Percentiles rank a stretch among this genome's conserved stretches.
Evolutionary conservation across 2,113 vertebrate genomes (phyloP).

Genomic region (Plectropomus leopardus): DNA sequence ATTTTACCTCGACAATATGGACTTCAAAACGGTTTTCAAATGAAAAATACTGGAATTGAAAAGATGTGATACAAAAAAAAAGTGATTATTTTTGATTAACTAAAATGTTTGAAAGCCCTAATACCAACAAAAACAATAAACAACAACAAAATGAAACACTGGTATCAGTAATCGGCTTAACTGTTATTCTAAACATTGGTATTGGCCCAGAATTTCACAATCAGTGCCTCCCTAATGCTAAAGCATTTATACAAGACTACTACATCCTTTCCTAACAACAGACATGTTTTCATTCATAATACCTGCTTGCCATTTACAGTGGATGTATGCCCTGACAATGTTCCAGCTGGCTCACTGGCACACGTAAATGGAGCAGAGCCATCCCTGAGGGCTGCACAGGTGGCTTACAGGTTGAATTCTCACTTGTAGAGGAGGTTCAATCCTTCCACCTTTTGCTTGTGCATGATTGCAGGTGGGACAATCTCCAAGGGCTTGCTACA

Average conservation of each 20-base stretch:
- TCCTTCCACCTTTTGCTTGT: not conserved
- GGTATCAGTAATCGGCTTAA: too few relatives aligned
- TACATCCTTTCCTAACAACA: constrained; percentile 4
- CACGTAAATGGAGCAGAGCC: constrained; percentile 34
- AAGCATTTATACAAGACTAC: not conserved
- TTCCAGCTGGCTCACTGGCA: constrained; percentile 25
- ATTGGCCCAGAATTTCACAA: too few relatives aligned
- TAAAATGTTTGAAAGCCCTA: too few relatives aligned
- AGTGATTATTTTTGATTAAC: too few relatives aligned
- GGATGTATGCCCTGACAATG: constrained; percentile 20
- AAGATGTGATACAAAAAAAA: too few relatives aligned
- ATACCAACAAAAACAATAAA: too few relatives aligned
- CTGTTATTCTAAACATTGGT: too few relatives aligned
- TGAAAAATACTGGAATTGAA: too few relatives aligned
- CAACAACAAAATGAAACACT: too few relatives aligned
- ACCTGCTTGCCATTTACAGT: constrained; percentile 15
- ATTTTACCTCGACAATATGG: too few relatives aligned
- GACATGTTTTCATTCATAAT: constrained; percentile 4
- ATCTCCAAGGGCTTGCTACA: not conserved
- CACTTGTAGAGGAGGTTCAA: not conserved
- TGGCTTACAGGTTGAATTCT: constrained; percentile 42
- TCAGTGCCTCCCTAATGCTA: too few relatives aligned
- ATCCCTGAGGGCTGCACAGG: constrained; percentile 36
- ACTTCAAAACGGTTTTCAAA: too few relatives aligned
- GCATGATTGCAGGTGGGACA: not conserved